Conservation (phyloP, 2,888 invertebrate genomes). For the Clivina fossor region DNA sequence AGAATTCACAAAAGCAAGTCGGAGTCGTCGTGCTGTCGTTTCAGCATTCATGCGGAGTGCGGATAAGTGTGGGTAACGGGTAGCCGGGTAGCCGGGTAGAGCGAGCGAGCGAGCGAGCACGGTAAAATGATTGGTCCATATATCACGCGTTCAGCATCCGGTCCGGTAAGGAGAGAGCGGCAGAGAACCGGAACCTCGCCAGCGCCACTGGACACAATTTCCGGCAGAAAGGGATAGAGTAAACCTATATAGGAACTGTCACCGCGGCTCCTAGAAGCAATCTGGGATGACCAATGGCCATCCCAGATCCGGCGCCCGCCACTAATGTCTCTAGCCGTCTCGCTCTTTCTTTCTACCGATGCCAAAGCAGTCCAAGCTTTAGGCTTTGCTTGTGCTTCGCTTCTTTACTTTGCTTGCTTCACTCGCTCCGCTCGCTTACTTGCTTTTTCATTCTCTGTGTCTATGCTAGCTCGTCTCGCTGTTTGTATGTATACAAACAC, state of each 20-base stretch:
- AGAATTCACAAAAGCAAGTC: slow-evolving; percentile 52
- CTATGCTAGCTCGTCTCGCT: background rate
- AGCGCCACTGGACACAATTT: slow-evolving; percentile 54
- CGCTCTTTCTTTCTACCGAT: too few relatives aligned
- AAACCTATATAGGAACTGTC: slow-evolving; percentile 51
- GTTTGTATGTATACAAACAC: background rate
- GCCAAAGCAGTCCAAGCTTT: slow-evolving; percentile 1
- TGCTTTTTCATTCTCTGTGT: background rate
- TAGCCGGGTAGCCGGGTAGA: too few relatives aligned
- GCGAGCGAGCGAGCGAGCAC: slow-evolving; percentile 54
- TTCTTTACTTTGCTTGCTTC: too few relatives aligned
- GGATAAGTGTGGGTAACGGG: slow-evolving; percentile 41
- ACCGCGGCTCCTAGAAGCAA: slow-evolving; percentile 49
- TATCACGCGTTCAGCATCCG: slow-evolving; percentile 35
- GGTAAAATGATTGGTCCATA: slow-evolving; percentile 38
- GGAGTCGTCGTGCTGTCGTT: too few relatives aligned
- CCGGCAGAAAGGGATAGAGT: slow-evolving; percentile 46
- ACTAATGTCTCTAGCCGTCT: slow-evolving; percentile 32
- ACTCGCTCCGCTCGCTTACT: slow-evolving; percentile 1
- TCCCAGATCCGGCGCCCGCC: slow-evolving; percentile 50
- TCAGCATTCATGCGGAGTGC: slow-evolving; percentile 24
- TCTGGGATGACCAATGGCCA: slow-evolving; percentile 54
- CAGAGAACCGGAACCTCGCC: slow-evolving; percentile 52
- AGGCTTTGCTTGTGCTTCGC: slow-evolving; percentile 14
- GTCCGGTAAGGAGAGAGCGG: slow-evolving; percentile 40